phyloP scores from a whole-genome alignment of 2,113 vertebrate species.

The Pogonocichla stellata region DNA sequence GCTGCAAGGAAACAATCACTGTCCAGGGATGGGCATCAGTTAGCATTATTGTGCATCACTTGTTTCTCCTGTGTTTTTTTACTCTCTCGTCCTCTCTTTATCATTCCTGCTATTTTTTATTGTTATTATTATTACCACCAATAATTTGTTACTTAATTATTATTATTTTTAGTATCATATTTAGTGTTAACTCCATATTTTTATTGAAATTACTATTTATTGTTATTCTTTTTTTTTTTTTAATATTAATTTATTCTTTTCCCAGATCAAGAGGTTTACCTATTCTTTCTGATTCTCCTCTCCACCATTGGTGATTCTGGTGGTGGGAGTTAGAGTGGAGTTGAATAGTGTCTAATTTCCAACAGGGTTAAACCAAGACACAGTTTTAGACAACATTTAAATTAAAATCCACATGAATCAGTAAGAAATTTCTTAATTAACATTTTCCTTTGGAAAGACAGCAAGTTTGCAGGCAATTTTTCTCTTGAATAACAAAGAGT shows the following conservation, averaged over 20 bases:
- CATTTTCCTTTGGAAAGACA: background rate
- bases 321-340: background rate
- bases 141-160: background rate
- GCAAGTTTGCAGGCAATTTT: background rate
- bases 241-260: background rate
- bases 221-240: background rate
- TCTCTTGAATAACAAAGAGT: background rate
- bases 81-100: background rate
- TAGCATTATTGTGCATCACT: background rate
- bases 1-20: fast-evolving
- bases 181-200: background rate
- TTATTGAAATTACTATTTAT: background rate
- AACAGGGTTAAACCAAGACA: background rate
- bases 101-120: background rate
- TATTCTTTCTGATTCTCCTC: background rate
- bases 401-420: background rate
- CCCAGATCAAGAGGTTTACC: background rate
- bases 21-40: background rate
- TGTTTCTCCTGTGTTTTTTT: background rate
- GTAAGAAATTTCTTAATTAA: background rate
- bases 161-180: background rate
- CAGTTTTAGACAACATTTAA: background rate
- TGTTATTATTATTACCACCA: background rate
- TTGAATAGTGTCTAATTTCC: background rate
- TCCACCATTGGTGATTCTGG: background rate